Evolutionary conservation across 2,797 vertebrate genomes (phyloP).

Genomic region (Neosilurus mollespiculum): DNA sequence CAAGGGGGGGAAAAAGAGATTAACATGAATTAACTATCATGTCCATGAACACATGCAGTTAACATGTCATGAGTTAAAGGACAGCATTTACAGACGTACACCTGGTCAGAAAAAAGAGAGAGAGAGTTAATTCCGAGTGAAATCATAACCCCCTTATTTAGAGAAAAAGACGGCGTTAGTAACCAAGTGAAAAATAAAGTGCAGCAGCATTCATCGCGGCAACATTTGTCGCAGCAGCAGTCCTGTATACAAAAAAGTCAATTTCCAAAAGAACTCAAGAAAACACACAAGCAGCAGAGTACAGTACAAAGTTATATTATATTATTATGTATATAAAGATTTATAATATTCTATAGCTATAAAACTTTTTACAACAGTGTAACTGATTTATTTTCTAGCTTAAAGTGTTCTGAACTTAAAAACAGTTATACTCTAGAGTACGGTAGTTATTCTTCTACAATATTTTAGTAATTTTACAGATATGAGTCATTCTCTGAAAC

Average conservation of each 20-base stretch:
- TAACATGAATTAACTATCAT: conserved; percentile 99
- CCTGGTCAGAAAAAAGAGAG: conserved; percentile 75
- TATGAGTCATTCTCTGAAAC: too few relatives aligned
- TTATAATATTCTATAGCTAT: not conserved
- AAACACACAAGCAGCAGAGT: conserved; percentile 3
- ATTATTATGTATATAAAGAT: too few relatives aligned
- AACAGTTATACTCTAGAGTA: not conserved
- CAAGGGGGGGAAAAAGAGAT: conserved; percentile 97
- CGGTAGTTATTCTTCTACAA: not conserved
- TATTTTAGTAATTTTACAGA: not conserved
- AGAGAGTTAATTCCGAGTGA: conserved; percentile 71
- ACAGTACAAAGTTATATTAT: not conserved
- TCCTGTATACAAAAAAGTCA: not conserved
- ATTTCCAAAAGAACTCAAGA: conserved; percentile 45
- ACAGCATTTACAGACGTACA: conserved; percentile 78
- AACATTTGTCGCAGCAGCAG: not conserved
- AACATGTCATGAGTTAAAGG: conserved; percentile 89
- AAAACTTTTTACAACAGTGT: not conserved
- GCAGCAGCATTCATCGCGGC: conserved; percentile 56
- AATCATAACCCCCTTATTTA: conserved; percentile 74
- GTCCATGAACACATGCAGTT: conserved; percentile 89
- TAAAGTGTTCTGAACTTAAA: not conserved
- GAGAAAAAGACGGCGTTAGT: conserved; percentile 79
- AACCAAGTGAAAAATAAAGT: not conserved
- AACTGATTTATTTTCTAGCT: too few relatives aligned